These are phyloP conservation scores for Toxotes lorentzi DNA, from an alignment of 2,797 vertebrate species.

Conservation along the genomic window DNA sequence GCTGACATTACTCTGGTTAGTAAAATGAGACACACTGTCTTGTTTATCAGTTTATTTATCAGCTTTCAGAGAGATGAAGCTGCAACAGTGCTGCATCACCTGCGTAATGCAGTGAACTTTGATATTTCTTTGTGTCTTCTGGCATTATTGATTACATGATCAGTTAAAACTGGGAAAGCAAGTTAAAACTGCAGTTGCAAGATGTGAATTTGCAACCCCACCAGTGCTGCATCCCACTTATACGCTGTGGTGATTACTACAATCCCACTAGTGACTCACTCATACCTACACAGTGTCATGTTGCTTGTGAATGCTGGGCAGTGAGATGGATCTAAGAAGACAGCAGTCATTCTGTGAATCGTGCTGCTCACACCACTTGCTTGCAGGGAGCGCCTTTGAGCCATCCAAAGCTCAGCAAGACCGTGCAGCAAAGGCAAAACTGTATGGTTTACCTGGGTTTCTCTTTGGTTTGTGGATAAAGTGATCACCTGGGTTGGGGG, in stretches of 20 bases:
- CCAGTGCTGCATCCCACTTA: conserved; percentile 30
- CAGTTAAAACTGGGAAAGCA: conserved; percentile 30
- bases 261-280: conserved; percentile 45
- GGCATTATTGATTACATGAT: background rate
- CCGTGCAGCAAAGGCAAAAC: conserved; percentile 81
- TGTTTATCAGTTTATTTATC: conserved; percentile 42
- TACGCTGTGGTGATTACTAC: conserved; percentile 35
- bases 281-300: conserved; percentile 47
- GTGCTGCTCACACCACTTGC: conserved; percentile 80
- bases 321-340: conserved; percentile 69
- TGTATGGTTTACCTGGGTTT: conserved; percentile 92
- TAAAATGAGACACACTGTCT: conserved; percentile 36
- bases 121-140: conserved; percentile 22
- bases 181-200: conserved; percentile 1
- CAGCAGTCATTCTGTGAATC: conserved; percentile 71
- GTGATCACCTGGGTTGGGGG: conserved; percentile 98
- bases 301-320: conserved; percentile 59
- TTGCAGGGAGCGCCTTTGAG: conserved; percentile 75
- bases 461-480: conserved; percentile 98
- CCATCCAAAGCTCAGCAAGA: conserved; percentile 85
- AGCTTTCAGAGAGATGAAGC: conserved; percentile 41
- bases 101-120: conserved; percentile 38
- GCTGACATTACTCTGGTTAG: conserved; percentile 57
- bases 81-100: conserved; percentile 51
- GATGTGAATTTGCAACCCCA: conserved; percentile 25